These are phyloP conservation scores for Rhabdomys dilectus DNA, from an alignment of 2,113 vertebrate species.

Conservation along the genomic window DNA sequence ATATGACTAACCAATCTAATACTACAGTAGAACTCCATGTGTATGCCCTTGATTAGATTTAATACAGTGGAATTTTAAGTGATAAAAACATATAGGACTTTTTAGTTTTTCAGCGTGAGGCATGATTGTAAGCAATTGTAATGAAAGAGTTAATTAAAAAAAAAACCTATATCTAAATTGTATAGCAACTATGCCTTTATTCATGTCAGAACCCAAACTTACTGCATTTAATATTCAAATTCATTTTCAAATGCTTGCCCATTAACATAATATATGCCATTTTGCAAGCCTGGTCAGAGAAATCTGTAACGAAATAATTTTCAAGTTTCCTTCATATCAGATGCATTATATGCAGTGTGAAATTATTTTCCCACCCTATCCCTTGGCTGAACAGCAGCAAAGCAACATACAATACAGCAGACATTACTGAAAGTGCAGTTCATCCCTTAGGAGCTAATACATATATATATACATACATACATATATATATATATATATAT, in stretches of 20 bases:
- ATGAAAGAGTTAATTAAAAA: slow-evolving; percentile 84
- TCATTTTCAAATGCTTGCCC: slow-evolving; percentile 88
- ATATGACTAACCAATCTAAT: slow-evolving; percentile 49
- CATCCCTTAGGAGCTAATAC: slow-evolving; percentile 77
- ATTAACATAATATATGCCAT: slow-evolving; percentile 90
- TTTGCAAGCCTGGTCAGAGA: slow-evolving; percentile 90
- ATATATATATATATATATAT: too few species aligned
- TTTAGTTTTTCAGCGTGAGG: slow-evolving; percentile 1
- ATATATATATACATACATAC: background rate
- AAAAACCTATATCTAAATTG: slow-evolving; percentile 76
- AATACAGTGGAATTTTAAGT: slow-evolving; percentile 10
- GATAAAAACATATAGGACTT: slow-evolving; percentile 24
- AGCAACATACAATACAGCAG: slow-evolving; percentile 77
- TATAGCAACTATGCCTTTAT: slow-evolving; percentile 67
- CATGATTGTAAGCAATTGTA: background rate
- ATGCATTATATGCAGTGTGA: slow-evolving; percentile 91
- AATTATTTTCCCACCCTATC: slow-evolving; percentile 87
- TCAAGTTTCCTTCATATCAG: slow-evolving; percentile 90
- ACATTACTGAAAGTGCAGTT: slow-evolving; percentile 79
- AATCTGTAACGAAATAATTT: slow-evolving; percentile 92
- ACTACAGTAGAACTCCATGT: slow-evolving; percentile 21
- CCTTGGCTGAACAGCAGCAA: slow-evolving; percentile 81
- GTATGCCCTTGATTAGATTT: background rate
- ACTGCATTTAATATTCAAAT: slow-evolving; percentile 89
- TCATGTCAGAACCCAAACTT: slow-evolving; percentile 88